Conservation (phyloP, 2,113 vertebrate genomes). For the Oreochromis niloticus region DNA sequence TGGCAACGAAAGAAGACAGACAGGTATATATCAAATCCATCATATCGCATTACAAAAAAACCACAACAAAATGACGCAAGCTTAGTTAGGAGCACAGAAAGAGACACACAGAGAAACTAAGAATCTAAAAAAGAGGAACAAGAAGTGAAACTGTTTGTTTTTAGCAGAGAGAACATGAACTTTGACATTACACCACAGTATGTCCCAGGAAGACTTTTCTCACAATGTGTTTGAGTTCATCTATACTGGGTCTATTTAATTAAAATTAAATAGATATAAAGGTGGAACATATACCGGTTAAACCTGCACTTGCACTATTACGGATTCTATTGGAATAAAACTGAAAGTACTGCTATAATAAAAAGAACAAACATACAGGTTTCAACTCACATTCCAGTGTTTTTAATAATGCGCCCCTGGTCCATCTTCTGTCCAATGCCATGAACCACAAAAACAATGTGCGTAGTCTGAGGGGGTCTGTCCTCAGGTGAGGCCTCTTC, state of each 20-base stretch:
- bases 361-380: background rate
- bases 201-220: background rate
- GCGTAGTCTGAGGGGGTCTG: conserved; percentile 89
- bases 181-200: background rate
- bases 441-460: conserved; percentile 98
- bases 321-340: background rate
- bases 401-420: conserved; percentile 98
- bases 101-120: background rate
- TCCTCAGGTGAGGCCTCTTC: conserved; percentile 95
- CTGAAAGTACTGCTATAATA: background rate
- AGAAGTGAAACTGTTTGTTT: background rate
- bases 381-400: conserved; percentile 92
- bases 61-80: background rate
- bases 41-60: background rate
- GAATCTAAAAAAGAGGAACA: background rate
- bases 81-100: background rate
- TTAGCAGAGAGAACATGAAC: background rate
- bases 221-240: background rate
- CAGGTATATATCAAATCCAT: background rate
- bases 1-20: background rate
- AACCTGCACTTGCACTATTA: background rate
- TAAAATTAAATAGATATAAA: background rate
- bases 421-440: conserved; percentile 99
- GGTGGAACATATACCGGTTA: background rate
- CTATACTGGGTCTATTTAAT: background rate